Conservation (phyloP, 2,888 invertebrate genomes). For the Drosophila mimetica region DNA sequence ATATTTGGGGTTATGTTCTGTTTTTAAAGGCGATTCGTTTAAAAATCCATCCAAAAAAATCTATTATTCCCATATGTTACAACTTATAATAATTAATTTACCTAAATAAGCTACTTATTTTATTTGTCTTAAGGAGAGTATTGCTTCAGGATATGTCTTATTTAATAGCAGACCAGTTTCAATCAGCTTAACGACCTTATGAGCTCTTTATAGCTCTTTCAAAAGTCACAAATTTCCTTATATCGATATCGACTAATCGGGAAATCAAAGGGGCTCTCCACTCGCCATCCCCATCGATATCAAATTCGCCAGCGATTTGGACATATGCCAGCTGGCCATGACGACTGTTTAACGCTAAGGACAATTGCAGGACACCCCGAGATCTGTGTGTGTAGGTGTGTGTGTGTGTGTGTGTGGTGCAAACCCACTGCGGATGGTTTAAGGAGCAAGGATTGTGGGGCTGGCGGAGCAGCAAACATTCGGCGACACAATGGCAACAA, state of each 20-base stretch:
- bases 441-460: not conserved
- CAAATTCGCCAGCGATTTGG: slow-evolving; percentile 40
- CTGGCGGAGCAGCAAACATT: slow-evolving; percentile 31
- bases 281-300: slow-evolving; percentile 26
- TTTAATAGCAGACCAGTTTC: too few relatives aligned
- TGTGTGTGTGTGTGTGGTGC: not conserved
- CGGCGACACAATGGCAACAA: slow-evolving; percentile 63
- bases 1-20: too few relatives aligned
- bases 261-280: not conserved
- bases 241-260: not conserved
- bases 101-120: too few relatives aligned
- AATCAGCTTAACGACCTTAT: too few relatives aligned
- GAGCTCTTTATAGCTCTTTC: too few relatives aligned
- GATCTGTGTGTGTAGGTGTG: not conserved
- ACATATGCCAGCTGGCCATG: slow-evolving; percentile 49
- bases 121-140: too few relatives aligned
- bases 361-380: slow-evolving; percentile 26
- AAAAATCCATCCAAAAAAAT: too few relatives aligned
- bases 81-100: too few relatives aligned
- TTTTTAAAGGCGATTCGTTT: too few relatives aligned
- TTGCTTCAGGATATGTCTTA: too few relatives aligned
- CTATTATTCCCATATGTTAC: too few relatives aligned
- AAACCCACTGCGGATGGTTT: not conserved
- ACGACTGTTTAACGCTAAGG: slow-evolving; percentile 35
- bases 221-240: not conserved